Base-by-base conservation (phyloP, 1,140 invertebrate species). In the Hypothenemus hampei region DNA sequence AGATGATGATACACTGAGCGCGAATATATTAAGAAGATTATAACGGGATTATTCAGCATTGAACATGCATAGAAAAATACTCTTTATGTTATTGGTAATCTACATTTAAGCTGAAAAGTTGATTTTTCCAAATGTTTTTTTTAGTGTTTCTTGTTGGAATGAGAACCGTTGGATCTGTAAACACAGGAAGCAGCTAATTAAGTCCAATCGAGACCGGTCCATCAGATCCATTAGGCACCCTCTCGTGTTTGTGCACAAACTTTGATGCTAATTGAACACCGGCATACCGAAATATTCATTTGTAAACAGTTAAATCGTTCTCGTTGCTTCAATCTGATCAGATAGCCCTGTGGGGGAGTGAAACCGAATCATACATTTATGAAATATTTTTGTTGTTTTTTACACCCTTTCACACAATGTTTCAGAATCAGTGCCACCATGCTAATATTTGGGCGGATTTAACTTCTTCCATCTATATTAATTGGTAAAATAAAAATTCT, bases 151-250 rank as follows among this genome's bases (percentile, higher is more conserved):
- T 36, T 36, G 45, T 18, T n/a, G 45, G 21, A 20, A 48, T 36
- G 29, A 36, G 45, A 48, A 24, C 20, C 20, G 29, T 48, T 31
- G 29, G 57, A 61, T 64, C 44, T 59, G 64, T 60, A 67, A 69
- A 69, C 66, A 67, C 44, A 59, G 63, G 62, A 63, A 62, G 57
- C 63, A 68, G 55, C 74, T 75, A 77, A 78, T 78, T 75, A 74
- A 72, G 70, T 73, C 67, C 74, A 75, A 75, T 77, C 73, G 74
- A 67, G 65, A 61, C 65, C 65, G 69, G 65, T 68, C 69, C 71
- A 73, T 73, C 71, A 69, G 69, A 67, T 65, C 72, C 71, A 72
- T 73, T 72, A 72, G 67, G 61, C 67, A 65, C 66, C 65, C 65
- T 57, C 67, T 65, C 63, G 63, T 69, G 68, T 69, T 69, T 71